These are phyloP conservation scores for Typhlichthys subterraneus DNA, from an alignment of 2,797 vertebrate species.

Conservation along the genomic window DNA sequence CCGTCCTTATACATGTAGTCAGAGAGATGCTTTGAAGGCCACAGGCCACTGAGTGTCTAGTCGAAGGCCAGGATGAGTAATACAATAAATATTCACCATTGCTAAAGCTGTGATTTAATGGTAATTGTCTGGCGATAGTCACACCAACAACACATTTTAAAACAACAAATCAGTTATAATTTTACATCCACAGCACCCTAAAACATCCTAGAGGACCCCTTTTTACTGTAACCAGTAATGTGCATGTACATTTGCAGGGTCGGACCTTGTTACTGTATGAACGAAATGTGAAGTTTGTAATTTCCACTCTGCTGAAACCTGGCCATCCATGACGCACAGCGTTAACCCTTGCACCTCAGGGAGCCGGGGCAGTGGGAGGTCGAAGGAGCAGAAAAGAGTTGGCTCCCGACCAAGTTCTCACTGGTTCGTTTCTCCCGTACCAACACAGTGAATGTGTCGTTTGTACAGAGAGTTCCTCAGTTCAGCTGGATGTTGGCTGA, in stretches of 20 bases:
- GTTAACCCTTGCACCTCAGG: conserved; percentile 41
- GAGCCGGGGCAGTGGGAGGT: background rate
- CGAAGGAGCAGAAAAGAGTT: conserved; percentile 1
- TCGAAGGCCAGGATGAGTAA: background rate
- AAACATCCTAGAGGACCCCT: too few relatives aligned
- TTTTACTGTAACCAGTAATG: too few relatives aligned
- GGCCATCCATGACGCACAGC: conserved; percentile 40
- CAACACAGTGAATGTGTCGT: background rate
- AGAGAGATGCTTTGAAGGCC: conserved; percentile 15
- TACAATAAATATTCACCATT: too few relatives aligned
- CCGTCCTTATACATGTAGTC: conserved; percentile 45
- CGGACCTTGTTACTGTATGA: conserved; percentile 12
- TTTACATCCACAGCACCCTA: too few relatives aligned
- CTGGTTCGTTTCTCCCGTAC: conserved; percentile 28
- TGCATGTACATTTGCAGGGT: too few relatives aligned
- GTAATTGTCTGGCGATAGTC: too few relatives aligned
- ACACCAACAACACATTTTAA: too few relatives aligned
- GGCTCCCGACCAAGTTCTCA: conserved; percentile 31
- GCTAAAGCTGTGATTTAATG: too few relatives aligned
- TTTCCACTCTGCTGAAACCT: conserved; percentile 50
- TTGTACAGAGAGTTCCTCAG: background rate
- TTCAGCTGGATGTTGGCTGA: background rate
- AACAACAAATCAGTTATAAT: too few relatives aligned
- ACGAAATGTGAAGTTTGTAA: conserved; percentile 38
- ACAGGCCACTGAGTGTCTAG: background rate